phyloP scores from a whole-genome alignment of 2,113 vertebrate species.

The Calidris pygmaea region DNA sequence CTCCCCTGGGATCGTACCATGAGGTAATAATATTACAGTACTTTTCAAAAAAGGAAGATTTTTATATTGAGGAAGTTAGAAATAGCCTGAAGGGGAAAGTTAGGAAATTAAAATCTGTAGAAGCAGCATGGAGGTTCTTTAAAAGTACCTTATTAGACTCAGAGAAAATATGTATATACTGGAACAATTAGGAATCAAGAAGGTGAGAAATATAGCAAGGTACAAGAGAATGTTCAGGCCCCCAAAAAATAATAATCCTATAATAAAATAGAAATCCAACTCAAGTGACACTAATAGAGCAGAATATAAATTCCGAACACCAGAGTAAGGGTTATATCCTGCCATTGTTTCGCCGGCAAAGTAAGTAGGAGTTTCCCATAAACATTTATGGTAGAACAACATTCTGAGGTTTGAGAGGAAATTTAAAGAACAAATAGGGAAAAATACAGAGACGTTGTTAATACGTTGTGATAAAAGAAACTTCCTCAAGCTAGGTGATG shows the following conservation, averaged over 20 bases:
- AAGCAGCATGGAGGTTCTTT: constrained; percentile 53
- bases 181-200: constrained; percentile 64
- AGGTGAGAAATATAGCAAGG: constrained; percentile 55
- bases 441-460: background rate
- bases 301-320: constrained; percentile 32
- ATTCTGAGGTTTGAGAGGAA: constrained; percentile 8
- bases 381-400: constrained; percentile 18
- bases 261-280: constrained; percentile 57
- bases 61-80: constrained; percentile 72
- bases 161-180: constrained; percentile 14
- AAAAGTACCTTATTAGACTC: constrained; percentile 31
- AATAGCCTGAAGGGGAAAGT: constrained; percentile 70
- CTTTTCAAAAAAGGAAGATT: constrained; percentile 68
- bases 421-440: constrained; percentile 17
- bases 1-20: constrained; percentile 64
- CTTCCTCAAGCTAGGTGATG: background rate
- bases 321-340: constrained; percentile 42
- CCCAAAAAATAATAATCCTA: constrained; percentile 38
- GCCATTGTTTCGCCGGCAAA: constrained; percentile 36
- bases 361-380: constrained; percentile 21
- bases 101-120: constrained; percentile 68
- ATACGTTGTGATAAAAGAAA: background rate
- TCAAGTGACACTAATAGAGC: constrained; percentile 28
- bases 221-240: constrained; percentile 8
- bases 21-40: constrained; percentile 73